Evolutionary conservation across 2,113 vertebrate genomes (phyloP).

Genomic region (Axis porcinus): DNA sequence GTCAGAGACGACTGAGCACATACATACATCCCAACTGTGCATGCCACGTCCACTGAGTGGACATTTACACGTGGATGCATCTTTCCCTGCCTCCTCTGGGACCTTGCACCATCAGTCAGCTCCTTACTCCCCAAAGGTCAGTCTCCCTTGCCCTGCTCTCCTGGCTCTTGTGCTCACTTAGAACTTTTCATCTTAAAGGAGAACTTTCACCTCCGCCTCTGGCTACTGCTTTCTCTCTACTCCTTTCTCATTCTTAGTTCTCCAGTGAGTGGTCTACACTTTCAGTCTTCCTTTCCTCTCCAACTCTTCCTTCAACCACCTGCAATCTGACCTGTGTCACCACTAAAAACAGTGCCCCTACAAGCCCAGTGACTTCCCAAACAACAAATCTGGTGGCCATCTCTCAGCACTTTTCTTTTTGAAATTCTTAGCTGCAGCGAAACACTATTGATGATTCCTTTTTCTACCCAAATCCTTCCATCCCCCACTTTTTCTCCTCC

Average conservation of each 20-base stretch:
- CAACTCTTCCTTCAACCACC: neutral
- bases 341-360: neutral
- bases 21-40: neutral
- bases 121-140: neutral
- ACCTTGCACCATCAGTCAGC: neutral
- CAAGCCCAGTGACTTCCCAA: neutral
- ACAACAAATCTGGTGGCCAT: neutral
- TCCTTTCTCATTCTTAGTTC: neutral
- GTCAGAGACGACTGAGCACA: neutral
- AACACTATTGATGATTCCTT: neutral
- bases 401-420: neutral
- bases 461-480: neutral
- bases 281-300: neutral
- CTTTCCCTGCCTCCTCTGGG: neutral
- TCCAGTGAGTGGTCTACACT: neutral
- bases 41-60: rapidly evolving
- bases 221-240: neutral
- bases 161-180: neutral
- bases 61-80: neutral
- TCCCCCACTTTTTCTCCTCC: neutral
- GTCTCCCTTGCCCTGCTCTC: rapidly evolving
- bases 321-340: neutral
- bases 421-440: neutral
- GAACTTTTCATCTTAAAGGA: neutral
- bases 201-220: too few species aligned